Base-by-base conservation (phyloP, 2,888 invertebrate genomes). In the Acleris holmiana region DNA sequence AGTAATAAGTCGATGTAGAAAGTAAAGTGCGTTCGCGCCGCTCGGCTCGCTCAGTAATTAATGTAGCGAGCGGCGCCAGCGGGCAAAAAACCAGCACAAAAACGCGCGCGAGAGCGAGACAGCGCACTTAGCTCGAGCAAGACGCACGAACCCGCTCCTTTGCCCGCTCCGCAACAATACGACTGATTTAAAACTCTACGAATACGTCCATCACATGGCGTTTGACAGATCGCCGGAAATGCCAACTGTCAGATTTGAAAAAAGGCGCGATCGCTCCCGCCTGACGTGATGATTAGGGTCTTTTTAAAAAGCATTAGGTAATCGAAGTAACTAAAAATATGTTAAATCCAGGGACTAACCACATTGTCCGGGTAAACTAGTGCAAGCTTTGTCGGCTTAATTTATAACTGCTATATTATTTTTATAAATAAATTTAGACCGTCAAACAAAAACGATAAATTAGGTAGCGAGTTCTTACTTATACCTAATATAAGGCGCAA, bases 161-260 rank as follows among this genome's bases (percentile, higher is more conserved):
- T 80, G 89, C 89, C 88, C 59, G 86, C 89, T 80, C 78, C 84
- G 84, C 83, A 84, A 86, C 88, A 88, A 88, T 86, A 88, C 84
- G 86, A 88, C 85, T 89, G 89, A 91, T 91, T 92, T 92, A 91
- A 90, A 90, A 91, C 90, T 86, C 82, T 73, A 80, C 82, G 85
- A 91, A 86, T 89, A 90, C 92, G 92, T 92, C 90, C 91, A 91
- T 91, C 92, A 92, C 90, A 91, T 92, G 92, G 91, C 87, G 89
- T 91, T 91, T 92, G 92, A 92, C 92, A 92, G 92, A 81, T 90
- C 89, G 84, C 83, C 88, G 89, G 89, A 89, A 89, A 88, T 83
- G 82, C 83, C 82, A 84, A 75, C 88, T 91, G 92, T 91, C 92
- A 91, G 79, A 85, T 88, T 84, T 75, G 81, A 85, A 88, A 90